phyloP scores from a whole-genome alignment of 2,888 invertebrate species.

The Girardia tigrina region DNA sequence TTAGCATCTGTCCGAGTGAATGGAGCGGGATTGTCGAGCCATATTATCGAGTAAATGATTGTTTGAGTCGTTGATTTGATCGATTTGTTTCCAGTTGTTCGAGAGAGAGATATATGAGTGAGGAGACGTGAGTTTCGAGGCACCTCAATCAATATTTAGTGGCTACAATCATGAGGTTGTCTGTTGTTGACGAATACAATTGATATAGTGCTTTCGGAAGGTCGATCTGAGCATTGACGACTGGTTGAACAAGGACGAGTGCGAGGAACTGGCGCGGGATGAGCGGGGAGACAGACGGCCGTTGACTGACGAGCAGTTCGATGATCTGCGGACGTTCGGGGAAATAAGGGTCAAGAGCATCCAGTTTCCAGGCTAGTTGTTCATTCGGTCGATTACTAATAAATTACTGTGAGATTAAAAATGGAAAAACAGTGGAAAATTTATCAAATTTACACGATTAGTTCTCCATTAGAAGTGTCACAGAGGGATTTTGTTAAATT shows the following conservation, averaged over 20 bases:
- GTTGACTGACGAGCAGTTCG: neutral
- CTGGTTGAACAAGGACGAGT: conserved; percentile 1
- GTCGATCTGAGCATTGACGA: neutral
- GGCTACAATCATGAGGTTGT: neutral
- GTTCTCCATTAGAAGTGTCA: too few relatives aligned
- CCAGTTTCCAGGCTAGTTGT: conserved; percentile 2
- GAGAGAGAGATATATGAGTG: neutral
- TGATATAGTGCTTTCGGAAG: neutral
- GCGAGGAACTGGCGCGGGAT: neutral
- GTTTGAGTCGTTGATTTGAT: neutral
- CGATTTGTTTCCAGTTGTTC: neutral
- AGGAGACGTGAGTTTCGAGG: neutral
- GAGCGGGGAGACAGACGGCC: neutral
- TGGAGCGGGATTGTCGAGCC: neutral
- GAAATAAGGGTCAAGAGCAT: neutral
- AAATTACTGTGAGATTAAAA: too few relatives aligned
- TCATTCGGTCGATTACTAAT: too few relatives aligned
- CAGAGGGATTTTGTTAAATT: too few relatives aligned
- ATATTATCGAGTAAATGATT: neutral
- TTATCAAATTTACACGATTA: too few relatives aligned
- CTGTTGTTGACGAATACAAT: neutral
- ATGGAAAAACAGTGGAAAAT: too few relatives aligned
- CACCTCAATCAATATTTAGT: neutral
- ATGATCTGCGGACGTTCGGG: neutral
- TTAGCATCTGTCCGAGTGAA: neutral